Percentiles rank a stretch among this genome's conserved stretches.
Conservation (phyloP, 2,113 vertebrate genomes). For the Cephalopterus ornatus region DNA sequence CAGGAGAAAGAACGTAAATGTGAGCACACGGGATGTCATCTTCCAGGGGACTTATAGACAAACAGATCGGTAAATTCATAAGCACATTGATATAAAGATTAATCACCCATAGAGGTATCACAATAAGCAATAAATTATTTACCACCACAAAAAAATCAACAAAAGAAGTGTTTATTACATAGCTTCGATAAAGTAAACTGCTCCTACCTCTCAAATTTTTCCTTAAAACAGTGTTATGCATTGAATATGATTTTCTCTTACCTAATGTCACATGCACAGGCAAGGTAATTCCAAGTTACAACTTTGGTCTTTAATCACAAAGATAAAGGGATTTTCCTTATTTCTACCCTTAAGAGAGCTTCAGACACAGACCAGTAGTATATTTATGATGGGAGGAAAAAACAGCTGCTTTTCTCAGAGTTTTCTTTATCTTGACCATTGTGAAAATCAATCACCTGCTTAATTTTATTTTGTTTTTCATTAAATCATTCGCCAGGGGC, state of each 20-base stretch:
- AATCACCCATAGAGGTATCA: neutral
- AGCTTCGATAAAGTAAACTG: neutral
- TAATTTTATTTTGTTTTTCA: neutral
- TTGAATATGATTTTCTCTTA: neutral
- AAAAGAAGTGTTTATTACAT: neutral
- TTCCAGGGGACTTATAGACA: neutral
- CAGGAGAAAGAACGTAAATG: neutral
- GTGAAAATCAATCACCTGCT: neutral
- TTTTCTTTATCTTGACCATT: neutral
- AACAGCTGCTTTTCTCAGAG: neutral
- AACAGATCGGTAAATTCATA: neutral
- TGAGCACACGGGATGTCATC: neutral
- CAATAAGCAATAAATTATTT: neutral
- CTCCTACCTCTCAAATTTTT: neutral
- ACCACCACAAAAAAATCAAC: neutral
- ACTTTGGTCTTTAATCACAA: neutral
- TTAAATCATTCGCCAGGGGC: neutral
- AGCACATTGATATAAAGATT: neutral
- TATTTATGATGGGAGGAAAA: neutral
- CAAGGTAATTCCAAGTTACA: neutral
- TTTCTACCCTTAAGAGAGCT: neutral
- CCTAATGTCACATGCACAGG: neutral
- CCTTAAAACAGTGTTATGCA: neutral
- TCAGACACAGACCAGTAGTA: neutral
- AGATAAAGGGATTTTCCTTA: neutral